Percentiles rank a stretch among this genome's conserved stretches.
Evolutionary conservation across 2,888 invertebrate genomes (phyloP).

Genomic region (Agrotis ipsilon): DNA sequence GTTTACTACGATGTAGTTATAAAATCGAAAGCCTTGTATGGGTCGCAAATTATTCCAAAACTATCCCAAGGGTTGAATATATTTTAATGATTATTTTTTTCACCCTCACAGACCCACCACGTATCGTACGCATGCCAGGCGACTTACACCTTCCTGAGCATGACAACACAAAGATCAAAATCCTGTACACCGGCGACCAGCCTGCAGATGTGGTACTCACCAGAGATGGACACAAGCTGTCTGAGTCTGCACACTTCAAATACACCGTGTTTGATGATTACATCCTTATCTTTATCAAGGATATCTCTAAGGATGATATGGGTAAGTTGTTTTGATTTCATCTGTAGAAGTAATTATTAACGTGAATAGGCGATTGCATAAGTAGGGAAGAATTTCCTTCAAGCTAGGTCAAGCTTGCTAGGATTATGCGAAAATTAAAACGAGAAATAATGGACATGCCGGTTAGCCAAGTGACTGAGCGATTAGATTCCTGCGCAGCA

Average conservation of each 20-base stretch:
- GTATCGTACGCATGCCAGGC: slow-evolving; percentile 97
- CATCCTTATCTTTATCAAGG: slow-evolving; percentile 98
- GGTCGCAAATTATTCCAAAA: not conserved
- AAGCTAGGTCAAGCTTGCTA: too few species aligned
- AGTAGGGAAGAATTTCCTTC: too few species aligned
- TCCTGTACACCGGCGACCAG: slow-evolving; percentile 98
- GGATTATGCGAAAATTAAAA: too few species aligned
- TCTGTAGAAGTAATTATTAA: too few species aligned
- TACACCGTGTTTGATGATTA: slow-evolving; percentile 99
- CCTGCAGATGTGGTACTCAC: slow-evolving; percentile 97
- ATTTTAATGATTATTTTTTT: not conserved
- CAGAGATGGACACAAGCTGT: slow-evolving; percentile 95
- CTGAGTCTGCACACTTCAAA: slow-evolving; percentile 95
- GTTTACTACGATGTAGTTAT: not conserved
- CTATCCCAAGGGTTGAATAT: not conserved
- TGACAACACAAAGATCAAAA: slow-evolving; percentile 99
- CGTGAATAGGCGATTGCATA: too few species aligned
- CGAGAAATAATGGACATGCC: too few species aligned
- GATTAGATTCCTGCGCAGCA: too few species aligned
- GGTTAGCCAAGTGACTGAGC: too few species aligned
- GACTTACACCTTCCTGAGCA: slow-evolving; percentile 97
- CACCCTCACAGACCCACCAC: slow-evolving; percentile 94
- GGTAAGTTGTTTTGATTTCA: slow-evolving; percentile 85
- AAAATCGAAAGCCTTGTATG: not conserved
- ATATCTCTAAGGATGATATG: slow-evolving; percentile 97